Base-by-base conservation (phyloP, 1,140 invertebrate species). In the Bombus affinis region DNA sequence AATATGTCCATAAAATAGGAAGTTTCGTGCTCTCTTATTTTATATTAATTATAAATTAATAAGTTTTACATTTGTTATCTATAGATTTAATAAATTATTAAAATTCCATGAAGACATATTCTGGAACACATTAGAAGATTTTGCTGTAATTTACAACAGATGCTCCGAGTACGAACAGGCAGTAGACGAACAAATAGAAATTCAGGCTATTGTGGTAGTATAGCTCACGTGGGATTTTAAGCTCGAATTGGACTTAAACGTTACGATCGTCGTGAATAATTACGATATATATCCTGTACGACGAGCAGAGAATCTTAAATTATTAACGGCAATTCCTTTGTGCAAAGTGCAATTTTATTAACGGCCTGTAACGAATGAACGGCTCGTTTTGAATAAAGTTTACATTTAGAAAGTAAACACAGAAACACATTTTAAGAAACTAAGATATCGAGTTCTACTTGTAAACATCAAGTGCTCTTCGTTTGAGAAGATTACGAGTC, bases 261-360 rank as follows among this genome's bases (percentile, higher is more conserved):
- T n/a, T 66, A 32, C 22, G 47, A 22, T 22, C 0, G 59, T 86
- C n/a, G 12, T 59, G 18, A 37, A 81, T 57, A 47, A 84, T 85
- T 85, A 77, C 28, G 88, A 47, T 79, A 86, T 47, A 0, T 88
- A 89, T 47, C 78, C 75, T 79, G 68, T 86, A 72, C 37, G n/a
- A 72, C 42, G 37, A 42, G 18, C n/a, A 81, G 39, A 68, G 15
- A 37, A 66, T 8, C 37, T 77, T 71, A 39, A 78, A 18, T 35
- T 62, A 28, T 80, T 80, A 81, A 87, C 12, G 22, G 25, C 47
- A 73, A 82, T 44, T 80, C 74, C 59, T 32, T 72, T 22, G 5
- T 8, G 37, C 28, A 42, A 12, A 37, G 22, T 44, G 47, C 22
- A 53, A 53, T 32, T 57, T 53, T 32, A 25, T 32, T 10, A 74